Evolutionary conservation across 2,888 invertebrate species (phyloP), one percentile per base, ranked within the genome.

Genomic region (Ptychoptera albimana): DNA sequence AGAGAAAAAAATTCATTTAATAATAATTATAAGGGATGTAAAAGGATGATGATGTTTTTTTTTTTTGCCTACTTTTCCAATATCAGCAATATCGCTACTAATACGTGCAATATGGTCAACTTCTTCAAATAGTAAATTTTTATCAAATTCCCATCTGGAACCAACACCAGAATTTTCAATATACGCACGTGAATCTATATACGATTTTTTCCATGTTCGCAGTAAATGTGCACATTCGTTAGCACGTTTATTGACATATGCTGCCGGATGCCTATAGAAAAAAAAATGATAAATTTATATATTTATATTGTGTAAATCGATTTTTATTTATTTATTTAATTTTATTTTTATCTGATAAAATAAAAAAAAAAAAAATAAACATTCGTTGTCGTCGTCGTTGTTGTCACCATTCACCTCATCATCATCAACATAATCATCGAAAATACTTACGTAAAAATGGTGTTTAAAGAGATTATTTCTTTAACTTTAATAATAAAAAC

Each of bases 141-240:
- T 79, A 57, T 92, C 85, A 61, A 93, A 94, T 63, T 93, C 92
- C 93, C 93, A 93, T 9, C 93, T 73, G 5, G 79, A 74, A 23
- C 86, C 86, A 51, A 86, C 84, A 0, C 86, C 89, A 2, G 86
- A 82, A 12, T 77, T 63, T 62, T 93, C 93, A 49, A 93, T 93
- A 53, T 77, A 77, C n/a, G 79, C 73, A 10, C 93, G 71, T 4
- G 82, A 85, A 38, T 79, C 71, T 57, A 80, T 70, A 61, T 92
- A 93, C 1, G 79, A 68, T 0, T 67, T 59, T 55, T 84, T 64
- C 66, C 66, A 66, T 48, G 58, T 57, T 35, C 52, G 54, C 31
- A 66, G 50, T 43, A 66, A 51, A 37, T 60, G 60, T n/a, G 64
- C 61, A 44, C 65, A 64, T 44, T 56, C 62, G 30, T 52, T 61